Base-by-base conservation (phyloP, 30 jellyfish, hydroid and myxozoan genomes). In the Cassiopea xamachana region DNA sequence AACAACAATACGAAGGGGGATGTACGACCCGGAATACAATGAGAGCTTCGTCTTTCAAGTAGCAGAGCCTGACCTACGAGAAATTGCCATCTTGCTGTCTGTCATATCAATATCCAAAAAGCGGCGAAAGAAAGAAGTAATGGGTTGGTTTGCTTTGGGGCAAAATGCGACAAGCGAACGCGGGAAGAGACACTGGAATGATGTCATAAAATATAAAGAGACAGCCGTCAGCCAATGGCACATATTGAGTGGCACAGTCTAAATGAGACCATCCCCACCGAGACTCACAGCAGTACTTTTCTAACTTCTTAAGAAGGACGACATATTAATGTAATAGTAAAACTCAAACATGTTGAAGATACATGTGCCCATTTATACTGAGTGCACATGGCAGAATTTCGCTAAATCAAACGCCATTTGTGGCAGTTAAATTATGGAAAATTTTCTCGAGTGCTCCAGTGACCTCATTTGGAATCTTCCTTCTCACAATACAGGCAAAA, bases 1-100 rank as follows among this genome's bases (percentile, higher is more conserved):
- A 87, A 95, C 98, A 19, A 95, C 98, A 39, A 68, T 92, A 60
- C 97, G 98, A 48, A 89, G 97, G 18, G 94, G 92, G 74, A 95
- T 95, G 98, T 60, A 87, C 58, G 98, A 91, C 69, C 98, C 98
- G n/a, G 98, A 95, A 73, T 95, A 83, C 86, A 95, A 95, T 86
- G 98, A 95, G 72, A 90, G 98, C 87, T 95, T 95, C 79, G 96
- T 95, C 62, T 95, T 95, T 88, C 98, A 95, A 87, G 91, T 95
- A 98, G 94, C 98, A 7, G 98, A 95, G 61, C 61, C 98, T 3
- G 98, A 95, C 78, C 89, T 95, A 60, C 82, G 84, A n/a, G 98
- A 95, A 12, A 96, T 95, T 16, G 91, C 98, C 71, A 74, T 95
- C 49, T 75, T 90, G 69, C 79, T 91, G 75, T 89, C 98, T 27